Evolutionary conservation across 2,113 vertebrate genomes (phyloP).

Genomic region (Takifugu bimaculatus): DNA sequence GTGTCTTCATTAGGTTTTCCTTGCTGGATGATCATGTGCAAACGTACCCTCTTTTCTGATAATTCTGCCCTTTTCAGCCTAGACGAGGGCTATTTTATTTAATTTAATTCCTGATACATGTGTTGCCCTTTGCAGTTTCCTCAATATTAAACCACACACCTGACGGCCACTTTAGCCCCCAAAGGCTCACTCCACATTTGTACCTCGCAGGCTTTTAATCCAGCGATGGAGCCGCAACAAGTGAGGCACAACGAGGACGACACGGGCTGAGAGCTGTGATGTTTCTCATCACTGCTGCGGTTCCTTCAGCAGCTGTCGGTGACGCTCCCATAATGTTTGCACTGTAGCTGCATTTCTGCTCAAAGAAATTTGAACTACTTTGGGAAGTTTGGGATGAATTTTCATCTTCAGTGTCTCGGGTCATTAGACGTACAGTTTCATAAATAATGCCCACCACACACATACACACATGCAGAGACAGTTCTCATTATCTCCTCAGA

Average conservation of each 20-base stretch:
- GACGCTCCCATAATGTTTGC: slow-evolving; percentile 6
- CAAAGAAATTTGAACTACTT: slow-evolving; percentile 11
- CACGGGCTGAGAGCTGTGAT: slow-evolving; percentile 24
- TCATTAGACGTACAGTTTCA: slow-evolving; percentile 51
- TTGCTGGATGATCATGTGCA: too few species aligned
- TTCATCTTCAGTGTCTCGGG: slow-evolving; percentile 24
- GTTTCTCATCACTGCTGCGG: slow-evolving; percentile 31
- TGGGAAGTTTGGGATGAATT: slow-evolving; percentile 30
- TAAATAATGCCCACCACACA: slow-evolving; percentile 25
- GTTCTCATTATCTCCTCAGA: slow-evolving; percentile 63
- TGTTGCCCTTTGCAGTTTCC: slow-evolving; percentile 1
- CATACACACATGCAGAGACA: slow-evolving; percentile 9
- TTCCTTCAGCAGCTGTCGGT: slow-evolving; percentile 22
- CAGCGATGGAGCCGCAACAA: slow-evolving; percentile 14
- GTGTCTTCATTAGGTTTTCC: too few species aligned
- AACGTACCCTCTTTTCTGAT: too few species aligned
- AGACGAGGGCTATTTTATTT: too few species aligned
- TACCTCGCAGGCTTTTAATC: not conserved
- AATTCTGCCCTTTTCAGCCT: too few species aligned
- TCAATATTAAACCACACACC: slow-evolving; percentile 41
- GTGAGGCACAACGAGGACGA: slow-evolving; percentile 27
- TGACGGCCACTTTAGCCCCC: slow-evolving; percentile 25
- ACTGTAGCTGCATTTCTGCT: not conserved
- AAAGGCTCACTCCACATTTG: slow-evolving; percentile 15
- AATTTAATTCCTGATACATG: too few species aligned